Conservation (phyloP, 2,113 vertebrate genomes). For the Brachyistius frenatus region DNA sequence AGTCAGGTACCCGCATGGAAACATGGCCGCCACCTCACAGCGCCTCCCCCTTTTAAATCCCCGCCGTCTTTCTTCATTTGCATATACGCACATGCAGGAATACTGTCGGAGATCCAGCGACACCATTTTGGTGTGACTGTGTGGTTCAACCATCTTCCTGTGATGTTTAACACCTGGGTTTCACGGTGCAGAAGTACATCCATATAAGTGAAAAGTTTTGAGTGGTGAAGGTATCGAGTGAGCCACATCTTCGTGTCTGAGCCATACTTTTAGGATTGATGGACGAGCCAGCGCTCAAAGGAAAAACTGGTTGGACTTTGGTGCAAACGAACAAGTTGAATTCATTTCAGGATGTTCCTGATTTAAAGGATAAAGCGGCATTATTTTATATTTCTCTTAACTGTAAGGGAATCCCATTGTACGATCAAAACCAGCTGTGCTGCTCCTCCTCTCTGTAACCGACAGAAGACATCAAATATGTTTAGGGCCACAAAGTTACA, state of each 20-base stretch:
- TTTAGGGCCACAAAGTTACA: too few relatives aligned
- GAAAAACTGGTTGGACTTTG: neutral
- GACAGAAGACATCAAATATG: too few relatives aligned
- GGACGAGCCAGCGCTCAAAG: neutral
- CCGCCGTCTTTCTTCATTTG: slow-evolving; percentile 14
- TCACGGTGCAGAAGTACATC: slow-evolving; percentile 6
- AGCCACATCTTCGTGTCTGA: neutral
- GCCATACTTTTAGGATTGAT: slow-evolving; percentile 18
- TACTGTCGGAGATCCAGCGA: neutral
- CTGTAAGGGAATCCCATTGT: neutral
- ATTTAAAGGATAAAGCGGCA: neutral
- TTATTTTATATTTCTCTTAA: neutral
- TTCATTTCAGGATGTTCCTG: neutral
- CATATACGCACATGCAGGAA: neutral
- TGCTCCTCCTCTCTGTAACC: neutral
- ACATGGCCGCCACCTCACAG: neutral
- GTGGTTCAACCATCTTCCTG: slow-evolving; percentile 17
- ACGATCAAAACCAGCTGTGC: neutral
- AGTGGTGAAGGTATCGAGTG: neutral
- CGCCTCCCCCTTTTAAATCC: neutral
- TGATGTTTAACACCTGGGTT: slow-evolving; percentile 29
- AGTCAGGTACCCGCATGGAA: slow-evolving; percentile 5
- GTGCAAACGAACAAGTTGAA: neutral
- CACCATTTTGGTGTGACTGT: neutral
- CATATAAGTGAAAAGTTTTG: slow-evolving; percentile 28